These are phyloP conservation scores for Prinia subflava DNA, from an alignment of 2,113 vertebrate species.

Conservation along the genomic window DNA sequence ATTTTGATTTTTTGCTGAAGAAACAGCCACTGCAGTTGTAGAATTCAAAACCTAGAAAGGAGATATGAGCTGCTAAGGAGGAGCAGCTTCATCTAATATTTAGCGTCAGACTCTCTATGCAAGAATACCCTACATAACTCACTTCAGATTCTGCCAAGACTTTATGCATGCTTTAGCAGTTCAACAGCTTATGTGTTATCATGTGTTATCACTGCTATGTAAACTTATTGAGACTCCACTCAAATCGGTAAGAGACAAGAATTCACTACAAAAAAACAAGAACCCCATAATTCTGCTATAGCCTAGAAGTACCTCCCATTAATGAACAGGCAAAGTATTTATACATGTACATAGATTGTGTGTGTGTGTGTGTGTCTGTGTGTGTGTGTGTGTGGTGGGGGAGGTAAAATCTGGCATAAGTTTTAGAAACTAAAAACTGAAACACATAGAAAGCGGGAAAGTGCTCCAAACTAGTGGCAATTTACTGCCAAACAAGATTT, in stretches of 20 bases:
- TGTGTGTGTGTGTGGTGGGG: no score
- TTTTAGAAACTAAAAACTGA: neutral
- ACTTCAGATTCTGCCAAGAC: neutral
- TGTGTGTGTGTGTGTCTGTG: no score
- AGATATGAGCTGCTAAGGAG: neutral
- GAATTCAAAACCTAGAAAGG: neutral
- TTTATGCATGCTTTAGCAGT: slow-evolving; percentile 18
- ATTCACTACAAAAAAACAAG: neutral
- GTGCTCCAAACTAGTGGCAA: neutral
- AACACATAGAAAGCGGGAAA: neutral
- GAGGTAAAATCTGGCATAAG: neutral
- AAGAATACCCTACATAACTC: neutral
- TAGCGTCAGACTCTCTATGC: neutral
- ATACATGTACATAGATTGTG: neutral
- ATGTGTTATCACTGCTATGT: neutral
- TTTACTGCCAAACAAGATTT: neutral
- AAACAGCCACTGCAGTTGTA: neutral
- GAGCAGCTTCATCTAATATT: slow-evolving; percentile 31
- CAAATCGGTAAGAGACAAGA: neutral
- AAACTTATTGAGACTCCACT: neutral
- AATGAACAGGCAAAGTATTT: neutral
- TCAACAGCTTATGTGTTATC: neutral
- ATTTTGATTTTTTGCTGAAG: neutral
- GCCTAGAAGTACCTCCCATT: neutral
- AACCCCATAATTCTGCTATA: neutral